phyloP scores from a whole-genome alignment of 2,888 invertebrate genomes.

The Brassicogethes aeneus region DNA sequence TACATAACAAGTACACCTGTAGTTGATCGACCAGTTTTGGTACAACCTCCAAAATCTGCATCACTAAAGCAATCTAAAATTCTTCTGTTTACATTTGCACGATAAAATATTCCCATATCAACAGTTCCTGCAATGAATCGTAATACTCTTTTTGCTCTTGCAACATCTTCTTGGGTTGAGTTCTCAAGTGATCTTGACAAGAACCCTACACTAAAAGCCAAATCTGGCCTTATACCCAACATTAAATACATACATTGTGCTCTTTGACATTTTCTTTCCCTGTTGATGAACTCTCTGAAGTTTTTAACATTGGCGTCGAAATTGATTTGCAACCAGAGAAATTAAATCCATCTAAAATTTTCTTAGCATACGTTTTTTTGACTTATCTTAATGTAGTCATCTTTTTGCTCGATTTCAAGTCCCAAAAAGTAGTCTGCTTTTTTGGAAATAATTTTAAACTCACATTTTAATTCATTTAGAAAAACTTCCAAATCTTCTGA shows the following conservation, averaged over 20 bases:
- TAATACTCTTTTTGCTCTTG: conserved; percentile 27
- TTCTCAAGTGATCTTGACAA: conserved; percentile 18
- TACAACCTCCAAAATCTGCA: conserved; percentile 30
- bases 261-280: conserved; percentile 7
- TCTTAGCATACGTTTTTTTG: conserved; percentile 7
- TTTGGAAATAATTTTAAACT: conserved; percentile 11
- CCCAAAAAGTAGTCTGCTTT: conserved; percentile 15
- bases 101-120: conserved; percentile 21
- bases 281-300: conserved; percentile 17
- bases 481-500: conserved; percentile 9
- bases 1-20: conserved; percentile 15
- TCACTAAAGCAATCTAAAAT: conserved; percentile 26
- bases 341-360: conserved; percentile 8
- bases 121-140: conserved; percentile 25
- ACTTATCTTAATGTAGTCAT: conserved; percentile 3
- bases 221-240: conserved; percentile 8
- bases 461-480: conserved; percentile 8
- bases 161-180: conserved; percentile 23
- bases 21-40: conserved; percentile 13
- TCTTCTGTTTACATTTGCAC: conserved; percentile 21
- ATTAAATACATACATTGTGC: conserved; percentile 7
- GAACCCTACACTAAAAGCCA: conserved; percentile 17
- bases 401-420: conserved; percentile 13
- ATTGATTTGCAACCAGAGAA: conserved; percentile 8
- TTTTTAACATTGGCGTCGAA: conserved; percentile 19